phyloP scores from a whole-genome alignment of 2,888 invertebrate species.

The Thereva unica region DNA sequence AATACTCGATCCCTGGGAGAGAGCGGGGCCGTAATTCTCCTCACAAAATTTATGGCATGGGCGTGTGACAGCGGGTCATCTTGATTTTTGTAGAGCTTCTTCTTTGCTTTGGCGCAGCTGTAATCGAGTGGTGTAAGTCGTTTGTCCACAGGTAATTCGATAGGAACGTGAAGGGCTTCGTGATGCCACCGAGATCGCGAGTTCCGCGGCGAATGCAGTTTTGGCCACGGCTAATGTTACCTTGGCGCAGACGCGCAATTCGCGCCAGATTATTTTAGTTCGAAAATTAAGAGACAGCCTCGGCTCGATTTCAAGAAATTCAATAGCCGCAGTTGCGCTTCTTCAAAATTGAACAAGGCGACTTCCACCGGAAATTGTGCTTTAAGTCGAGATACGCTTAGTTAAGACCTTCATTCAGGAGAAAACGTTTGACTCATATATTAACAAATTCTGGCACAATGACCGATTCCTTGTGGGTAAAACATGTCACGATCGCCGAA shows the following conservation, averaged over 20 bases:
- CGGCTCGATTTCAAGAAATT: constrained; percentile 6
- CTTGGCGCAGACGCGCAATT: background rate
- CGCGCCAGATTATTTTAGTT: background rate
- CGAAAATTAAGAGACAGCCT: constrained; percentile 1
- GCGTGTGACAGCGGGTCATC: too few relatives aligned
- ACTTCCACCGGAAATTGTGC: constrained; percentile 1
- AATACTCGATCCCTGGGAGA: constrained; percentile 8
- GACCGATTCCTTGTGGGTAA: constrained; percentile 1
- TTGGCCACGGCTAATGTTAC: background rate
- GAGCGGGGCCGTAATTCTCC: background rate
- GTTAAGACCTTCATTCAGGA: too few relatives aligned
- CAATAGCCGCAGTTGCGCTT: constrained; percentile 9
- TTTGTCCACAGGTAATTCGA: constrained; percentile 10
- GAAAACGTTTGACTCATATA: too few relatives aligned
- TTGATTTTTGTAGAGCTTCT: too few relatives aligned
- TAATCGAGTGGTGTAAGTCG: background rate
- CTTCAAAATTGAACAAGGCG: background rate
- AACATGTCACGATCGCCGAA: constrained; percentile 8
- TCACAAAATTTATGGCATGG: constrained; percentile 1
- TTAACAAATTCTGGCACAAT: background rate
- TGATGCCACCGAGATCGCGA: constrained; percentile 12
- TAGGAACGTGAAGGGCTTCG: constrained; percentile 18
- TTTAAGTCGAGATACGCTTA: background rate
- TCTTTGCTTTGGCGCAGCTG: constrained; percentile 1
- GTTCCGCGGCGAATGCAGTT: constrained; percentile 3